These are phyloP conservation scores for Aphrocallistes beatrix DNA, from an alignment of 37 sponge, comb jelly and placozoan species.

Conservation along the genomic window DNA sequence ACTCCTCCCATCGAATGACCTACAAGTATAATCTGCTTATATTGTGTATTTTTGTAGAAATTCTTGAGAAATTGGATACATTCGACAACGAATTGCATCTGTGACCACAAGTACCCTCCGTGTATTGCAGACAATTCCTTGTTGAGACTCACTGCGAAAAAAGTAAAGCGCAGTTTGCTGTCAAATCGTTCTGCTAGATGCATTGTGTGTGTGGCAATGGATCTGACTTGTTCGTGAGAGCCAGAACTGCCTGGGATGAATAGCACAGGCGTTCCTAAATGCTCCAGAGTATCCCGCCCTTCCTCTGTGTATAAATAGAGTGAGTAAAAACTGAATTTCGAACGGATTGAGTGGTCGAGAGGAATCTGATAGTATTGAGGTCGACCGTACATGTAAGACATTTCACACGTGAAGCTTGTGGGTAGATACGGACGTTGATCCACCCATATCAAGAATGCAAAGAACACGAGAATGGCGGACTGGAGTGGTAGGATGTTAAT, in stretches of 20 bases:
- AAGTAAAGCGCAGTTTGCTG: not conserved
- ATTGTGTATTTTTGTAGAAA: not conserved
- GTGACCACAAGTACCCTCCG: not conserved
- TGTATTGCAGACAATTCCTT: not conserved
- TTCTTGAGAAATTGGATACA: not conserved
- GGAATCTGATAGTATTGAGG: not conserved
- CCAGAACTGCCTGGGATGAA: not conserved
- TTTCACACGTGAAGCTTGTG: not conserved
- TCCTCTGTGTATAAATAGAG: not conserved
- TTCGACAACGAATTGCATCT: not conserved
- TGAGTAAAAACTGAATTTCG: not conserved
- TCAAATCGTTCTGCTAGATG: not conserved
- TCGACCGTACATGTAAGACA: not conserved
- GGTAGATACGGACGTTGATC: slow-evolving; percentile 1
- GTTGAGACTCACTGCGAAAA: not conserved
- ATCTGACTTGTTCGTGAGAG: not conserved
- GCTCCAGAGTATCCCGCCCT: not conserved
- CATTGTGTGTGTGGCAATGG: slow-evolving; percentile 3
- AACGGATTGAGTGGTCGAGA: not conserved
- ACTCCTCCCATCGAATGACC: slow-evolving; percentile 9
- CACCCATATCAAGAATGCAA: slow-evolving; percentile 11
- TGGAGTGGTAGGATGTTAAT: not conserved
- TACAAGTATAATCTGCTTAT: not conserved
- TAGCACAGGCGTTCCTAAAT: not conserved
- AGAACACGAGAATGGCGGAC: not conserved